These are phyloP conservation scores for Anthrax anthrax DNA, from an alignment of 2,888 invertebrate genomes.

Conservation along the genomic window DNA sequence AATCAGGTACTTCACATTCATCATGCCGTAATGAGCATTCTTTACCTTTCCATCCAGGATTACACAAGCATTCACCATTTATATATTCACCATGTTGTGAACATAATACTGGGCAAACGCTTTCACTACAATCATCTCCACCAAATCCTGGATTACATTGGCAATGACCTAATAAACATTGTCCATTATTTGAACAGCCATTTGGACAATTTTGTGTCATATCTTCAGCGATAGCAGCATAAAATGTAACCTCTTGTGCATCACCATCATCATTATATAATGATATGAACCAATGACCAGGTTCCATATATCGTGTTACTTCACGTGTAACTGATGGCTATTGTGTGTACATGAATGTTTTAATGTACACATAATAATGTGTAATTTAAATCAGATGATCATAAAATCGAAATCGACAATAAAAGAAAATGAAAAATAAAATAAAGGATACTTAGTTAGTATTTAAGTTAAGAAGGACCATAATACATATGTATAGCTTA, in stretches of 20 bases:
- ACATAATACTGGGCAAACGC: conserved; percentile 95
- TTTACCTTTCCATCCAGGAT: conserved; percentile 96
- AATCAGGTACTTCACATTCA: conserved; percentile 92
- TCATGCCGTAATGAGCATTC: conserved; percentile 91
- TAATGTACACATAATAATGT: conserved; percentile 1
- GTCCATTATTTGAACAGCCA: conserved; percentile 93
- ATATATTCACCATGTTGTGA: conserved; percentile 94
- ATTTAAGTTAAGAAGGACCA: too few species aligned
- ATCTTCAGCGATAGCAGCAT: conserved; percentile 72
- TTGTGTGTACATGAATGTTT: conserved; percentile 3
- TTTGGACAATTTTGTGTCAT: conserved; percentile 93
- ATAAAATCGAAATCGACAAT: neutral
- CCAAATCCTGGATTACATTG: conserved; percentile 94
- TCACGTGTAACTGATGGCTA: conserved; percentile 73
- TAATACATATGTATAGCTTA: too few species aligned
- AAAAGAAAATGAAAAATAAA: neutral
- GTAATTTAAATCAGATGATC: neutral
- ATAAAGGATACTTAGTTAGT: too few species aligned
- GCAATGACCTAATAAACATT: conserved; percentile 88
- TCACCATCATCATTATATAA: conserved; percentile 92
- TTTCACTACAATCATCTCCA: conserved; percentile 92
- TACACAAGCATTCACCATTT: conserved; percentile 92
- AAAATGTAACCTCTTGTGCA: conserved; percentile 72
- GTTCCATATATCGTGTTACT: conserved; percentile 88
- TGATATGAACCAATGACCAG: conserved; percentile 92